Percentiles rank a stretch among this genome's conserved stretches.
These are phyloP conservation scores for Porites lobata DNA, from an alignment of 92 coral and sea anemone genomes.

Conservation along the genomic window DNA sequence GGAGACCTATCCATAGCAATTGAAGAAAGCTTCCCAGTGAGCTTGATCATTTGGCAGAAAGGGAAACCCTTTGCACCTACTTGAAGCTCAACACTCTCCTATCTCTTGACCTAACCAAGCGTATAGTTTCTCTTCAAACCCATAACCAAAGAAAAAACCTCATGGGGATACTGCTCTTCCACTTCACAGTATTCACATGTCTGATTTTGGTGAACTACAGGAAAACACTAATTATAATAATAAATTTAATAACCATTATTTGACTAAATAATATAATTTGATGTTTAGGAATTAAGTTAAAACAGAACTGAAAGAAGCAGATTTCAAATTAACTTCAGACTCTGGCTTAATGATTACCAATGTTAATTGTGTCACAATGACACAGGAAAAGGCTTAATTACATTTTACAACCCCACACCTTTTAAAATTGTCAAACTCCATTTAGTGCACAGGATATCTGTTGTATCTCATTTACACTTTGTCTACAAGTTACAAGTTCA, in stretches of 20 bases:
- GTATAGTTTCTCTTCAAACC: not conserved
- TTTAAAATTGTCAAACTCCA: slow-evolving; percentile 3
- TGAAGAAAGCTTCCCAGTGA: slow-evolving; percentile 2
- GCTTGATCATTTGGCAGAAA: not conserved
- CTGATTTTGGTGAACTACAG: not conserved
- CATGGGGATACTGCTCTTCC: not conserved
- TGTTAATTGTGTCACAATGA: not conserved
- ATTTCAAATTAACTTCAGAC: not conserved
- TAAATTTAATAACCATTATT: not conserved
- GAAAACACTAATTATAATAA: not conserved
- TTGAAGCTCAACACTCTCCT: not conserved
- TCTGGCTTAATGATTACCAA: not conserved
- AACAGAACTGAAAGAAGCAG: not conserved
- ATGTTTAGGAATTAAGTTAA: not conserved
- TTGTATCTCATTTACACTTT: slow-evolving; percentile 12
- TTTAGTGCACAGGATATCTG: not conserved
- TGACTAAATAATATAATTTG: not conserved
- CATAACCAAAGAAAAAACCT: slow-evolving; percentile 18
- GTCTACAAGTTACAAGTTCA: slow-evolving; percentile 17
- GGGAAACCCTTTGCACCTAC: slow-evolving; percentile 2
- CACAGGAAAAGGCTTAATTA: not conserved
- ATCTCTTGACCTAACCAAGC: not conserved
- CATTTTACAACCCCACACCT: not conserved
- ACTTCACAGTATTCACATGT: slow-evolving; percentile 5
- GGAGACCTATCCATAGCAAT: not conserved